Evolutionary conservation across 2,888 invertebrate species (phyloP).

Genomic region (Mesoligia furuncula): DNA sequence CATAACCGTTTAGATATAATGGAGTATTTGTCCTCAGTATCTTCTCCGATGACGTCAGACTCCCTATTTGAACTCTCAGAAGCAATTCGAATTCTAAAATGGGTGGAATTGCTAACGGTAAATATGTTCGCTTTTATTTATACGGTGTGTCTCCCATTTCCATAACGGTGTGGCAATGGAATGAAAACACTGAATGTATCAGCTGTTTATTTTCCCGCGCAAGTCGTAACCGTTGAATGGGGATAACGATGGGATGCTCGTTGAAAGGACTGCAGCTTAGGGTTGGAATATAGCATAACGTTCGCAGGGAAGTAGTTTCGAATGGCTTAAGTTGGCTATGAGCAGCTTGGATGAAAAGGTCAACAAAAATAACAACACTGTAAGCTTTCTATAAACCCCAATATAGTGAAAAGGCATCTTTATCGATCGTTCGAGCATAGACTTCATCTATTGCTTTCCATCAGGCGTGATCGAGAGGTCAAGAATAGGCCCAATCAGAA

Average conservation of each 20-base stretch:
- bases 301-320: constrained; percentile 25
- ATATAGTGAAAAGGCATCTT: background rate
- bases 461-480: background rate
- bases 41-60: constrained; percentile 31
- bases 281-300: constrained; percentile 16
- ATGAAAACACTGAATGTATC: constrained; percentile 44
- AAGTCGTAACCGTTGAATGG: constrained; percentile 50
- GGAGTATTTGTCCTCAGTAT: constrained; percentile 33
- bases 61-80: constrained; percentile 25
- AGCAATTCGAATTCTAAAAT: constrained; percentile 24
- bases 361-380: constrained; percentile 4
- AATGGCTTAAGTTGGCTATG: constrained; percentile 15
- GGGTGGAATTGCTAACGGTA: constrained; percentile 6
- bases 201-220: constrained; percentile 55
- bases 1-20: constrained; percentile 36
- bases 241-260: constrained; percentile 39
- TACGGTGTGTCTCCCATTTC: background rate
- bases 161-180: constrained; percentile 27
- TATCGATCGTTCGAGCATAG: background rate
- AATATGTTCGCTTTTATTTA: constrained; percentile 26
- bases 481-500: background rate
- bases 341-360: constrained; percentile 7
- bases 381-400: background rate
- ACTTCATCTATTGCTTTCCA: background rate
- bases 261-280: constrained; percentile 44